Evolutionary conservation across 1,140 invertebrate species (phyloP).

Genomic region (Calephelis virginiensis): DNA sequence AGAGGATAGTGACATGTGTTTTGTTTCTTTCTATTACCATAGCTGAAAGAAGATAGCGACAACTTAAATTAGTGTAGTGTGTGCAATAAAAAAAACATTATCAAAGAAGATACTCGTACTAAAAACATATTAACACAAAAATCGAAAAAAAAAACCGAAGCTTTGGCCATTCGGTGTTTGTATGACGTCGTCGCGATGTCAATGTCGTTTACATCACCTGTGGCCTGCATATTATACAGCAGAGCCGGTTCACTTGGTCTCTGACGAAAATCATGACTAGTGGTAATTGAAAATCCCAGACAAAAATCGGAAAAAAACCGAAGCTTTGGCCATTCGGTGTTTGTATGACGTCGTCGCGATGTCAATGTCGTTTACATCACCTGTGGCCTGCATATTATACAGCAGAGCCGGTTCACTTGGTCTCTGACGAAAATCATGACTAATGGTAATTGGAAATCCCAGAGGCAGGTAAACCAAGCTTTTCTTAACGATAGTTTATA

Average conservation of each 20-base stretch:
- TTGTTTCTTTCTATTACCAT: too few species aligned
- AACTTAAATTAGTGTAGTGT: too few species aligned
- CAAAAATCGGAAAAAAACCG: too few species aligned
- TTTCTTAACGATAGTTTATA: too few species aligned
- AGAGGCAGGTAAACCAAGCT: neutral
- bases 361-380: slow-evolving; percentile 3
- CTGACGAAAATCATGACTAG: slow-evolving; percentile 10
- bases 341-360: neutral
- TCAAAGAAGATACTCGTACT: neutral
- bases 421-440: slow-evolving; percentile 9
- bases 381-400: neutral
- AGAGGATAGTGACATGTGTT: too few species aligned
- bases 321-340: neutral
- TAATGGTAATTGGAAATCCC: slow-evolving; percentile 1
- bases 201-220: slow-evolving; percentile 1
- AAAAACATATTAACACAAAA: neutral
- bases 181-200: neutral
- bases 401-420: neutral
- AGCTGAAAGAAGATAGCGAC: too few species aligned
- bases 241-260: neutral
- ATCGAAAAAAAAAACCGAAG: neutral
- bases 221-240: neutral
- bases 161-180: neutral
- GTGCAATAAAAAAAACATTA: too few species aligned
- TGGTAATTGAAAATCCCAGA: neutral